phyloP scores from a whole-genome alignment of 2,113 vertebrate species.

The Pungitius pungitius region DNA sequence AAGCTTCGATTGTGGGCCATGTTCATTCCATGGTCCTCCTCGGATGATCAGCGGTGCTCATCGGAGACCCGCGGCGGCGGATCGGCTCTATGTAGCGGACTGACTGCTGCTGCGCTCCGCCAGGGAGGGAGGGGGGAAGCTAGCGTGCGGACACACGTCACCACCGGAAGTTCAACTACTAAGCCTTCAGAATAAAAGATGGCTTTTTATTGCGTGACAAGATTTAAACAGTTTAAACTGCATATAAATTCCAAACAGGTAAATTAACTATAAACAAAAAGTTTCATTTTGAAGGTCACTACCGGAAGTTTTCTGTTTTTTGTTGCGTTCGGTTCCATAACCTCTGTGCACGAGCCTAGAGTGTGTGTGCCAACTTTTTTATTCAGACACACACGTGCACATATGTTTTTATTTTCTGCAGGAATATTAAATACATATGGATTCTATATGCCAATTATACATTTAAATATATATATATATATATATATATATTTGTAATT shows the following conservation, averaged over 20 bases:
- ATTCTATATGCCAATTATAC: not conserved
- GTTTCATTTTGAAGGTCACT: constrained; percentile 29
- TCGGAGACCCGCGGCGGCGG: not conserved
- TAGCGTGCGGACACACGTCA: not conserved
- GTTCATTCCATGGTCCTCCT: constrained; percentile 76
- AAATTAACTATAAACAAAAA: no score
- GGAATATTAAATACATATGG: not conserved
- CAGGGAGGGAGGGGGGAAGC: not conserved
- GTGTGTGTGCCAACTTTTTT: constrained; percentile 2
- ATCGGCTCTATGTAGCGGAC: constrained; percentile 13
- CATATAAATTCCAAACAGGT: no score
- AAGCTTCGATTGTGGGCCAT: constrained; percentile 79
- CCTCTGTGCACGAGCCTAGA: not conserved
- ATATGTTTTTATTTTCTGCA: not conserved
- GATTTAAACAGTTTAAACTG: no score
- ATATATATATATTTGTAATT: not conserved
- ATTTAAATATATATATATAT: not conserved
- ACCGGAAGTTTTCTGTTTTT: not conserved
- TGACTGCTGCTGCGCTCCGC: not conserved
- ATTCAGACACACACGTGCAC: not conserved
- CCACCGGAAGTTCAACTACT: not conserved
- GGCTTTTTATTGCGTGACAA: not conserved
- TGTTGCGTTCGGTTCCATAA: no score
- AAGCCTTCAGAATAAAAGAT: constrained; percentile 25
- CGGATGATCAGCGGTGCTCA: constrained; percentile 20